Base-by-base conservation (phyloP, 64 coral and sea anemone species). In the Anthopleura sola region DNA sequence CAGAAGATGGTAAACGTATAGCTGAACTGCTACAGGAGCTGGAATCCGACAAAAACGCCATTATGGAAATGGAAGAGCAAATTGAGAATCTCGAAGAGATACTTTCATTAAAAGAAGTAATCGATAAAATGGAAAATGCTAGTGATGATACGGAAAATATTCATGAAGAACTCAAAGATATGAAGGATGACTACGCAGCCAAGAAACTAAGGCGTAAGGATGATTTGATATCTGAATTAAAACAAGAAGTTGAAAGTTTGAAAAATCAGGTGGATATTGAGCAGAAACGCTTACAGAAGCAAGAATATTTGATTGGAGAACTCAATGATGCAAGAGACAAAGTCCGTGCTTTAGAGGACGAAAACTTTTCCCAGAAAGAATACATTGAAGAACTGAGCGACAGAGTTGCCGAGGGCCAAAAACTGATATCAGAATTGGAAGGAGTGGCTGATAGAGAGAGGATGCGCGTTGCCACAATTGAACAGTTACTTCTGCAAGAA, bases 351-450 rank as follows among this genome's bases (percentile, higher is more conserved):
- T 66, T 97, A 56, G 23, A 75, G 3, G 69, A 39, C 6, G 88
- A 97, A 86, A 48, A 87, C 0, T 76, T 85, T 34, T 86, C 80
- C 0, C 84, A 89, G 83, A 86, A 97, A 80, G 90, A 97, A 19
- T 89, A 97, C 33, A 90, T 92, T 23, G 90, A 97, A 80, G 87
- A 97, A 40, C 87, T 97, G 71, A 89, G 90, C 15, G 87, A 97
- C 78, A 97, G 92, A 64, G 90, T 97, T 5, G 78, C 84, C 32
- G 94, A 97, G 56, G 91, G 87, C n/a, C 94, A 97, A 69, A 97
- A 85, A 68, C 87, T 97, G 17, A 92, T 97, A 17, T 84, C 88
- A 51, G 90, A 97, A 71, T 62, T 97, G 71, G 90, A 97, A 81
- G 85, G 91, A 33, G 87, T 91, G 40, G 94, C 88, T 15, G 94